Base-by-base conservation (phyloP, 2,797 vertebrate species). In the Acanthornis magna region DNA sequence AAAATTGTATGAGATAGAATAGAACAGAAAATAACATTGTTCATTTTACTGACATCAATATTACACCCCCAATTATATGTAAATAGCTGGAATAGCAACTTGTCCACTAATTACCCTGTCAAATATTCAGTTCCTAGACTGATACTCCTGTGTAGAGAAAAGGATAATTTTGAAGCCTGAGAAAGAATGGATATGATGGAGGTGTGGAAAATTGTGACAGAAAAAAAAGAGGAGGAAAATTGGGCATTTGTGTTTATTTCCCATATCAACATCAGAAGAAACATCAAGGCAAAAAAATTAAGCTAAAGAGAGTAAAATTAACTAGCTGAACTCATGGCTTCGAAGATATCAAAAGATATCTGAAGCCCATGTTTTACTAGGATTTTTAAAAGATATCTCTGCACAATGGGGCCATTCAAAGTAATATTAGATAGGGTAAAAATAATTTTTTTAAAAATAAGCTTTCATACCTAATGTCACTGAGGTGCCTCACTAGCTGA, bases 221-320 rank as follows among this genome's bases (percentile, higher is more conserved):
- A 72, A 77, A n/a, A 67, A 53, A 65, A 40, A 71, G 14, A 67
- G 45, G 30, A 60, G 17, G 36, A 79, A 78, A 85, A 50, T 1
- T 10, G 15, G 11, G 19, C 29, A 34, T 70, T 78, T 47, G 65
- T 75, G 18, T 66, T 84, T 80, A 55, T 84, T 19, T 81, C 58
- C 47, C 9, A 45, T 82, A 87, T 94, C 40, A 85, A 45, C 29
- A 68, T 65, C 42, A 73, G 66, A 79, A 85, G 67, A 93, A 91
- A 71, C n/a, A 85, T 63, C 2, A 7, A 83, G n/a, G 16, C 16
- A 16, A 61, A 89, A 89, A 85, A 71, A 72, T 3, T 87, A 71
- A 67, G 48, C 30, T 86, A 71, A 86, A 88, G 36, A 71, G 76
- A 91, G 77, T 55, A 74, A 71, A 89, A 77, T 61, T 30, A 82